Base-by-base conservation (phyloP, 2,888 invertebrate genomes). In the Meganola albula region DNA sequence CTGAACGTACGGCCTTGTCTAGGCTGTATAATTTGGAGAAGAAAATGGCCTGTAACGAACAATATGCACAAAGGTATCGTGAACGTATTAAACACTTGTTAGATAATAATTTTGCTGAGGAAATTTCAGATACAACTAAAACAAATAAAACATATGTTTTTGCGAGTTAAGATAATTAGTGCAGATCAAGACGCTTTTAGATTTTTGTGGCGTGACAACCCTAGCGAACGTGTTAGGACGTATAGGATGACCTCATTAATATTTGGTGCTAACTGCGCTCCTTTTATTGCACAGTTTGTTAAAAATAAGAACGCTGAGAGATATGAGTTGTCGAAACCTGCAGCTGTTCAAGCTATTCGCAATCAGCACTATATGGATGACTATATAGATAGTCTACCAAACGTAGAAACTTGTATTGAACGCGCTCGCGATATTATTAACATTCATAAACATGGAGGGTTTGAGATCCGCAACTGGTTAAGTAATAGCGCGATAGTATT, bases 31-130 rank as follows among this genome's bases (percentile, higher is more conserved):
- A 51, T 4, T 32, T 54, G 0, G 47, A 52, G 26, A 32, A 12
- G 4, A 57, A 48, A 10, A 44, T 57, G 37, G 22, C n/a, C 6
- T 25, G 6, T 2, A 27, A 48, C 23, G 2, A 12, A 10, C 27
- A 24, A 1, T 53, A 29, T 26, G 40, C 24, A 1, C 3, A 25
- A 1, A 8, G 28, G 10, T 60, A 52, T 18, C 20, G 4, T 3
- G 46, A 52, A 14, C 31, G 48, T 6, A 35, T 60, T 3, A 3
- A 45, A 1, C 52, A 55, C 22, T 34, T 55, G 16, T 34, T 58
- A 1, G 4, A 24, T 1, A 55, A 53, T n/a, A 34, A 40, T 20
- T 54, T 39, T 12, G 54, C 55, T 8, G 5, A 12, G 24, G 25
- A 44, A 28, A 4, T 43, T 1, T 7, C 9, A 5, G 22, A 42